Evolutionary conservation across 2,888 invertebrate species (phyloP).

Genomic region (Steinernema hermaphroditum): DNA sequence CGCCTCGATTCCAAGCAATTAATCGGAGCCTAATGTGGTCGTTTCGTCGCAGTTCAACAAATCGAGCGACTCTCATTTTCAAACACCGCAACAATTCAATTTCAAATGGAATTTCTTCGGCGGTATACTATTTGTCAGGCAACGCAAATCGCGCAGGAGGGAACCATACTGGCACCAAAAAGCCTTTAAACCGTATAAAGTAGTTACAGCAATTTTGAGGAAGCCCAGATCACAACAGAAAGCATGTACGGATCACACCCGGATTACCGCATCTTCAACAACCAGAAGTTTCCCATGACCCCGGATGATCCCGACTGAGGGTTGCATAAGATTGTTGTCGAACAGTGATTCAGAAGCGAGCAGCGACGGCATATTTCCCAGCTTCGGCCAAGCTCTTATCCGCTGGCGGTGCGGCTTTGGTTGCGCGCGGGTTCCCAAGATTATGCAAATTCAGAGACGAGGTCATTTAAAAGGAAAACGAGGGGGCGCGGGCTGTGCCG

Average conservation of each 20-base stretch:
- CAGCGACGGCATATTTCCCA: background rate
- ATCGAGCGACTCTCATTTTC: constrained; percentile 30
- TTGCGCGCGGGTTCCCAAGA: background rate
- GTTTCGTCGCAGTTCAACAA: constrained; percentile 25
- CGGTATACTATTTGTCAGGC: background rate
- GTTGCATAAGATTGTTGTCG: constrained; percentile 26
- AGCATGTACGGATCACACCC: too few relatives aligned
- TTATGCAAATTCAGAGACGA: constrained; percentile 19
- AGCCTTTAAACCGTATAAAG: too few relatives aligned
- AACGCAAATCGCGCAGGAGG: background rate
- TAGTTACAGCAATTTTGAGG: too few relatives aligned
- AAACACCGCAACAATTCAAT: constrained; percentile 31
- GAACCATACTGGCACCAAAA: too few relatives aligned
- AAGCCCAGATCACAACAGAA: too few relatives aligned
- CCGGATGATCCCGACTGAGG: background rate
- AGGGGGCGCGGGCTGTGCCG: background rate
- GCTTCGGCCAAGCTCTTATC: constrained; percentile 4
- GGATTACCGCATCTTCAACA: constrained; percentile 1
- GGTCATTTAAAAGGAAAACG: background rate
- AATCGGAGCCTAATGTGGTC: constrained; percentile 31
- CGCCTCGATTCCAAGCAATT: constrained; percentile 17
- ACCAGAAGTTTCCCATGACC: constrained; percentile 13
- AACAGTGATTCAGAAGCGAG: constrained; percentile 15
- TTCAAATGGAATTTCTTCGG: constrained; percentile 4
- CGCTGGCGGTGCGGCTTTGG: constrained; percentile 10